Percentiles rank a stretch among this genome's conserved stretches.
phyloP scores from a whole-genome alignment of 2,113 vertebrate genomes.

The Lepidothrix coronata region DNA sequence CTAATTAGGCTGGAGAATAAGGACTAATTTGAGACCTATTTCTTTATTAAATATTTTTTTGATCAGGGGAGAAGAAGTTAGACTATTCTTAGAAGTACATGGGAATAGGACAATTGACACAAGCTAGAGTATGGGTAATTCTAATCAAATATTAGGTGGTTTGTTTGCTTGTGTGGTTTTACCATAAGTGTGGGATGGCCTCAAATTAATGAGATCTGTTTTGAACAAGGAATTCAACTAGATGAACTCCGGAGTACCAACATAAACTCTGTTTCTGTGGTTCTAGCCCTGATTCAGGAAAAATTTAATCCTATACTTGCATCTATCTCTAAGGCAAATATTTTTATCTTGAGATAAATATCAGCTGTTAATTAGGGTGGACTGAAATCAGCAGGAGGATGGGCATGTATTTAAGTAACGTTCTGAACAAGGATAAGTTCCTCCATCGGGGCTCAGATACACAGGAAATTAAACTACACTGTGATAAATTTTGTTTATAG shows the following conservation, averaged over 20 bases:
- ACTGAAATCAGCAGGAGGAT: neutral
- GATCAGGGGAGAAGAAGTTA: neutral
- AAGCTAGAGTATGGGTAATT: neutral
- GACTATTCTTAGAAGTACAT: neutral
- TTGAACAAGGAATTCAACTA: neutral
- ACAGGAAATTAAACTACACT: neutral
- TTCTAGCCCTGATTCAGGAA: neutral
- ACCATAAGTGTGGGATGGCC: fast-evolving
- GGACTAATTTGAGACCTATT: neutral
- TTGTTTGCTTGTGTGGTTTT: neutral
- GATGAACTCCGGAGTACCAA: neutral
- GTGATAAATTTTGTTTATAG: neutral
- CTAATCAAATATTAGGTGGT: neutral
- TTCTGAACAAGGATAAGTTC: neutral
- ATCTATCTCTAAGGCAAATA: neutral
- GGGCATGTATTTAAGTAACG: neutral
- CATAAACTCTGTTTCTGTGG: neutral
- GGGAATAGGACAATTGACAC: neutral
- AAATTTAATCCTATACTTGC: neutral
- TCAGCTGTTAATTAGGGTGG: neutral
- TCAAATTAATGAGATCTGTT: neutral
- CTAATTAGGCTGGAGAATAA: neutral
- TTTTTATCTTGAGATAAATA: neutral
- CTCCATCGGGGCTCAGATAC: neutral
- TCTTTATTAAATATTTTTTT: neutral